Base-by-base conservation (phyloP, 2,797 vertebrate genomes). In the Scomberomorus guttatus region DNA sequence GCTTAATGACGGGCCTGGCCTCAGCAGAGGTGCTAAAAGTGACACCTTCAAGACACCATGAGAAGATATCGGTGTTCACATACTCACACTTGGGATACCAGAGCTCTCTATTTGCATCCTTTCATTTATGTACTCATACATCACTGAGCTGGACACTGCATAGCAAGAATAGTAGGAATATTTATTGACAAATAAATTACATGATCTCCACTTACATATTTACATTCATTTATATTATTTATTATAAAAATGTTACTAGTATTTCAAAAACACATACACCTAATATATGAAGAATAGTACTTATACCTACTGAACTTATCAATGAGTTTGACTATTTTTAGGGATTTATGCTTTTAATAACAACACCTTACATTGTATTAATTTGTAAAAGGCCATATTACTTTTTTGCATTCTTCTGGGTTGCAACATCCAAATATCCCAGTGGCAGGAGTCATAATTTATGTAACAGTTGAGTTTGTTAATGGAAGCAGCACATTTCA, bases 131-230 rank as follows among this genome's bases (percentile, higher is more conserved):
- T 29, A 6, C 6, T 60, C 61, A 42, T 10, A 52, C 13, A 70
- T 69, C 69, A 75, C 32, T 69, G 29, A 76, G 22, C 15, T 13
- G 18, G 17, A 75, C 56, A 70, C 22, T 0, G 13, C 48, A 61
- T 50, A 42, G 44, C 32, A 83, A 69, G 6, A 67, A 59, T 24
- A 12, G 9, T 14, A 34, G 81, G 80, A 25, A 48, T 32, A 32
- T 93, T 92, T 90, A 91, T 90, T 92, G 39, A 75, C 68, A 87
- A 85, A 87, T 89, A 89, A 87, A 90, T 90, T 70, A 81, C 55
- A 77, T 14, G 20, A 48, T 65, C 29, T 75, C 2, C 78, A 80
- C 78, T 78, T 87, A 82, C 79, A 90, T 91, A 90, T 92, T 77
- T 90, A 93, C 89, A 93, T 39, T 63, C 3, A 85, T 89, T 76